Conservation (phyloP, 2,797 vertebrate genomes). For the Rhynchotus rufescens region DNA sequence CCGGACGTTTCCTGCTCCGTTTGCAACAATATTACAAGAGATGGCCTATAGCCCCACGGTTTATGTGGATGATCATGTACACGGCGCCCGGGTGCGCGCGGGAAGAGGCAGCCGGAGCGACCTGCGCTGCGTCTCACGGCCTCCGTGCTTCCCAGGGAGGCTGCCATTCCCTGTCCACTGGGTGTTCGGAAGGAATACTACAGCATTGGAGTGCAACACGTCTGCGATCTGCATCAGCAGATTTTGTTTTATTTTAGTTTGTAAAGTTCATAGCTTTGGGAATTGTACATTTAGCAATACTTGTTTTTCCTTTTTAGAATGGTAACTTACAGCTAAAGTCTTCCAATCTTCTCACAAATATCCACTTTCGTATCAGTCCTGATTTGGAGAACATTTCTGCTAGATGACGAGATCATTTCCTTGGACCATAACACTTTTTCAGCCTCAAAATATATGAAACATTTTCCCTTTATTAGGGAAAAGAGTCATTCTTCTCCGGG, state of each 20-base stretch:
- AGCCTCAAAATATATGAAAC: neutral
- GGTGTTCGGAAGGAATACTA: neutral
- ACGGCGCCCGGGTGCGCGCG: no score
- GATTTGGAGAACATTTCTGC: neutral
- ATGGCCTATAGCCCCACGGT: neutral
- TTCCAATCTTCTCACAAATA: neutral
- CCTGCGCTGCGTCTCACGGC: neutral
- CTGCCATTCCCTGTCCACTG: neutral
- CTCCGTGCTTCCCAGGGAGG: neutral
- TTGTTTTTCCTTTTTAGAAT: neutral
- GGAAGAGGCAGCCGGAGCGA: no score
- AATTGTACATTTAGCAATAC: neutral
- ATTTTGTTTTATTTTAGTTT: neutral
- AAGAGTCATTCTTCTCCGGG: neutral
- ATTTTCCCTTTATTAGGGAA: neutral
- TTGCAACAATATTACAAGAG: neutral
- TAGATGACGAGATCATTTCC: neutral
- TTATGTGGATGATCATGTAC: neutral
- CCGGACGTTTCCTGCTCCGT: neutral
- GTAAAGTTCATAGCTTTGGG: neutral
- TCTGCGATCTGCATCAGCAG: neutral
- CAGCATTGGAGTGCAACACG: rapidly evolving
- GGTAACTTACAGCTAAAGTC: neutral
- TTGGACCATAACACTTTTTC: rapidly evolving
- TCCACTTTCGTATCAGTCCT: neutral